phyloP scores from a whole-genome alignment of 2,797 vertebrate species.

The Danio tinwini region DNA sequence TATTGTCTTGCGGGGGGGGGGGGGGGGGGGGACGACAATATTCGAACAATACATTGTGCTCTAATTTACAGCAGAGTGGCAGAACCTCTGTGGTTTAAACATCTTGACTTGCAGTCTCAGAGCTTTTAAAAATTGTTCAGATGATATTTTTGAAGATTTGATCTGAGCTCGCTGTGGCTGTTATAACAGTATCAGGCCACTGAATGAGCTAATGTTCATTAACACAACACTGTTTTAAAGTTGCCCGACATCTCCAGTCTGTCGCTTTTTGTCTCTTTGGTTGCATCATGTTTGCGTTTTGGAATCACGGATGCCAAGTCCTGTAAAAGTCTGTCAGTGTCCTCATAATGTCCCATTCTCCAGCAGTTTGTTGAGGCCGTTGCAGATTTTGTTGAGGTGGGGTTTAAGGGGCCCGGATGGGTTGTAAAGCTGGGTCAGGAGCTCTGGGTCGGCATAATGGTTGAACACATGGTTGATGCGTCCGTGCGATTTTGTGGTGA shows the following conservation, averaged over 20 bases:
- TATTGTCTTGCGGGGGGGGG: neutral
- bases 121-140: constrained; percentile 19
- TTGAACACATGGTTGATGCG: constrained; percentile 91
- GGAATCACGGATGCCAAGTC: constrained; percentile 28
- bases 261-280: neutral
- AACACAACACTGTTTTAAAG: constrained; percentile 30
- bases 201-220: constrained; percentile 11
- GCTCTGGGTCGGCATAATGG: constrained; percentile 83
- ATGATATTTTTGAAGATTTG: constrained; percentile 16
- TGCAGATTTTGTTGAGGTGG: constrained; percentile 85
- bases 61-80: constrained; percentile 24
- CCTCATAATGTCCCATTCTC: constrained; percentile 83
- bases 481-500: constrained; percentile 87
- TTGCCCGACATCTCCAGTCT: neutral
- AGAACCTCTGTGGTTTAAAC: constrained; percentile 12
- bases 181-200: constrained; percentile 21
- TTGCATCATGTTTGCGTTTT: constrained; percentile 15
- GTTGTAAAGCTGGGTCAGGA: constrained; percentile 86
- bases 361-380: constrained; percentile 85
- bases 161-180: constrained; percentile 24
- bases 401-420: constrained; percentile 74
- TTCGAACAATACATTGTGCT: neutral
- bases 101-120: constrained; percentile 7
- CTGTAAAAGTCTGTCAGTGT: constrained; percentile 29
- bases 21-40: too few relatives aligned